Conservation (phyloP, 2,113 vertebrate genomes). For the Callopanchax toddi region DNA sequence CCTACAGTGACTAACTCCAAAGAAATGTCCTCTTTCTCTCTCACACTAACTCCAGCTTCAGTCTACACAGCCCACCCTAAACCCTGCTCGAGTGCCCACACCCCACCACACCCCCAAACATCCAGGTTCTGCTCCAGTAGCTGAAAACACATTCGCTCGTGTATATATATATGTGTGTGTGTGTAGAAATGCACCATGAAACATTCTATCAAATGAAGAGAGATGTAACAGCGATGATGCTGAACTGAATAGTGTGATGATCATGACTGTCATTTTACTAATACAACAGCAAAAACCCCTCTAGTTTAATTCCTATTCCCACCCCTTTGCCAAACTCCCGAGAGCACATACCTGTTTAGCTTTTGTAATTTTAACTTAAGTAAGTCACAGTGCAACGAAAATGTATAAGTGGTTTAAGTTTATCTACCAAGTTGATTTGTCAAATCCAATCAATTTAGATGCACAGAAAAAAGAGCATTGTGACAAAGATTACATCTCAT, state of each 20-base stretch:
- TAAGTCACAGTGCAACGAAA: slow-evolving; percentile 10
- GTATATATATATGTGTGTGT: slow-evolving; percentile 10
- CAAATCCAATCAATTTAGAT: slow-evolving; percentile 45
- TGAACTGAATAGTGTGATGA: neutral
- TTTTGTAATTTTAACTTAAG: slow-evolving; percentile 11
- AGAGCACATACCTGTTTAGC: slow-evolving; percentile 18
- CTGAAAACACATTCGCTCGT: slow-evolving; percentile 38
- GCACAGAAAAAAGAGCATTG: slow-evolving; percentile 44
- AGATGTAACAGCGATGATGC: neutral
- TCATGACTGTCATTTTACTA: neutral
- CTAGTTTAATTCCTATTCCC: neutral
- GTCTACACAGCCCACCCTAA: slow-evolving; percentile 49
- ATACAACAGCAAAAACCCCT: neutral
- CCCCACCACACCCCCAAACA: slow-evolving; percentile 14
- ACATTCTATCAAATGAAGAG: neutral
- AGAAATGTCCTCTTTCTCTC: slow-evolving; percentile 78
- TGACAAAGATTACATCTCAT: slow-evolving; percentile 62
- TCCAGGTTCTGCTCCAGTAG: slow-evolving; percentile 54
- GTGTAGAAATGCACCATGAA: neutral
- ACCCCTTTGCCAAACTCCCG: neutral
- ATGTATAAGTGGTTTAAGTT: slow-evolving; percentile 24
- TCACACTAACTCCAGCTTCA: slow-evolving; percentile 37
- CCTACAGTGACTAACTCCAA: slow-evolving; percentile 79
- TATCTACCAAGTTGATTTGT: slow-evolving; percentile 17
- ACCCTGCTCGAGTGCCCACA: slow-evolving; percentile 24